phyloP scores from a whole-genome alignment of 2,797 vertebrate genomes.

The Manis javanica region DNA sequence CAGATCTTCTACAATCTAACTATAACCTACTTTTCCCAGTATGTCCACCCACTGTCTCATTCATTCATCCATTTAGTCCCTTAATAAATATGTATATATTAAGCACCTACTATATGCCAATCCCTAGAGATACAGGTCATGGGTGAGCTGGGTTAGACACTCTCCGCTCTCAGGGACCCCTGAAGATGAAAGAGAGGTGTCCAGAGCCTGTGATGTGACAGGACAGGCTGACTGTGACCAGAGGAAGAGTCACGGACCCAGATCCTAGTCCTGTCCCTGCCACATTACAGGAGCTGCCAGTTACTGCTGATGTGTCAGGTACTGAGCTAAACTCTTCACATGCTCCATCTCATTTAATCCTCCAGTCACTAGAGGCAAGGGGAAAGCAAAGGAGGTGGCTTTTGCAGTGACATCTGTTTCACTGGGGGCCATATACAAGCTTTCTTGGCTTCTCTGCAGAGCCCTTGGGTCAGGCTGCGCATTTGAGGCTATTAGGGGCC shows the following conservation, averaged over 20 bases:
- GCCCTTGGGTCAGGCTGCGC: background rate
- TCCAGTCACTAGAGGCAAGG: background rate
- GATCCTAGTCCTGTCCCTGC: background rate
- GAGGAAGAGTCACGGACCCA: background rate
- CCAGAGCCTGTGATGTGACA: background rate
- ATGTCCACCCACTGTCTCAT: background rate
- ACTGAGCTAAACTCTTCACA: background rate
- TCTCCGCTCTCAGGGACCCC: background rate
- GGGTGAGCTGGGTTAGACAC: background rate
- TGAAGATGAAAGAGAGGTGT: background rate
- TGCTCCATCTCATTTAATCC: background rate
- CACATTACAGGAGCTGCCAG: background rate
- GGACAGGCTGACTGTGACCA: fast-evolving
- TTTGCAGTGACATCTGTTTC: background rate
- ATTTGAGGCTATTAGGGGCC: background rate
- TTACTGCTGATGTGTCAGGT: fast-evolving
- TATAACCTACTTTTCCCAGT: background rate
- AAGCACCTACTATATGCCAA: background rate
- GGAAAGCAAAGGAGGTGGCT: background rate
- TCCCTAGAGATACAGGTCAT: background rate
- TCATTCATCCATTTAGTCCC: background rate
- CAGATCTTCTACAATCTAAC: background rate
- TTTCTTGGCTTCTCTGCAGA: background rate
- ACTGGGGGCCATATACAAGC: fast-evolving
- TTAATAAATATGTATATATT: background rate